phyloP scores from a whole-genome alignment of 2,888 invertebrate genomes.

The Lydus trimaculatus region DNA sequence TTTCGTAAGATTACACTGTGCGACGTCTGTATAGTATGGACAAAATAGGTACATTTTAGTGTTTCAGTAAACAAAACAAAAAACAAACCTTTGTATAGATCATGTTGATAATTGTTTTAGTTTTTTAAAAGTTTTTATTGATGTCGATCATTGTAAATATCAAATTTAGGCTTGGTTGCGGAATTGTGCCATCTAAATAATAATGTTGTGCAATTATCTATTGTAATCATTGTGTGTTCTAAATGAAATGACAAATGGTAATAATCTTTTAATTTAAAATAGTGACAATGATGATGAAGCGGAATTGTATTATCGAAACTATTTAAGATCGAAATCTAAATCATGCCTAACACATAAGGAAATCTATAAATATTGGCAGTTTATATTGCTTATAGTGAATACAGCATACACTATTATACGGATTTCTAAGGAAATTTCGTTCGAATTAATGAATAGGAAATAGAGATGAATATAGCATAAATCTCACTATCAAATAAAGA shows the following conservation, averaged over 20 bases:
- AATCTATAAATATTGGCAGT: too few species aligned
- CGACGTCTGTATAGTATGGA: slow-evolving; percentile 8
- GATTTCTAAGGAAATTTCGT: too few species aligned
- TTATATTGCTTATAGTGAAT: too few species aligned
- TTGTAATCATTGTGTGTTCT: not conserved
- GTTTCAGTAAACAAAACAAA: not conserved
- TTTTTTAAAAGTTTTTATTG: not conserved
- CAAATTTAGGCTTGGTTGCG: slow-evolving; percentile 1
- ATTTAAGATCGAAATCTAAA: not conserved
- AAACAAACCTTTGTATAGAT: not conserved
- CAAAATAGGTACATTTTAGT: not conserved
- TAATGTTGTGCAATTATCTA: slow-evolving; percentile 1
- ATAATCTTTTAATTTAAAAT: not conserved
- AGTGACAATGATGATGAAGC: slow-evolving; percentile 12
- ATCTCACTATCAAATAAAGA: not conserved
- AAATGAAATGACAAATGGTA: not conserved
- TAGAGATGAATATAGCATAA: not conserved
- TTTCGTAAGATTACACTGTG: slow-evolving; percentile 16
- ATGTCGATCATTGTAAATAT: slow-evolving; percentile 2
- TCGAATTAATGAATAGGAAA: not conserved
- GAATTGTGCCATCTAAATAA: not conserved
- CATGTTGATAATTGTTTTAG: not conserved
- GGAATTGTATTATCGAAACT: not conserved
- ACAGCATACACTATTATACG: too few species aligned
- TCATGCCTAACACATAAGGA: too few species aligned